A percentile compares a stretch with the other conserved stretches of the same genome.
Conservation (phyloP, 2,113 vertebrate genomes). For the Pelecanus crispus region DNA sequence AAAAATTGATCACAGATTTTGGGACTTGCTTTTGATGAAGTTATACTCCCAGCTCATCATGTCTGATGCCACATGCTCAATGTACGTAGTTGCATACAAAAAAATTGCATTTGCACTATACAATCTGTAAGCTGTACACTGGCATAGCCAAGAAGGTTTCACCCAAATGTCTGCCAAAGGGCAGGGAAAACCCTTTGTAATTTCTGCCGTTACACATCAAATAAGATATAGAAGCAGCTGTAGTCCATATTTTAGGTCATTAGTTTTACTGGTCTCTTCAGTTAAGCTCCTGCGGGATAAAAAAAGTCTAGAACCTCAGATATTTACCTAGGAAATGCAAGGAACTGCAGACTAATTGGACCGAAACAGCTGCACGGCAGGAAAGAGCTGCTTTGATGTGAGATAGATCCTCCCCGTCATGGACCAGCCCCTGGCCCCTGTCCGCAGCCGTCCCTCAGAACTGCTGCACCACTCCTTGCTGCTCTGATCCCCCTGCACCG, state of each 20-base stretch:
- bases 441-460: not conserved
- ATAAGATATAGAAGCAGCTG: not conserved
- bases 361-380: not conserved
- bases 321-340: not conserved
- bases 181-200: not conserved
- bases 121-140: not conserved
- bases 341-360: not conserved
- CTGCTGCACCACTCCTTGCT: not conserved
- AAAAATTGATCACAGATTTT: not conserved
- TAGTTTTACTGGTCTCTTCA: not conserved
- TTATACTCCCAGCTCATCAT: not conserved
- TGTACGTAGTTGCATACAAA: not conserved
- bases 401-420: not conserved
- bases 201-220: not conserved
- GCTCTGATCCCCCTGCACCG: not conserved
- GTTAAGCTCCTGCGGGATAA: not conserved
- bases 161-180: not conserved
- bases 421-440: rapidly evolving
- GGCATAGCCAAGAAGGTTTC: not conserved
- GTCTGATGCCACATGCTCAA: not conserved
- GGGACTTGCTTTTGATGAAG: not conserved
- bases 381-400: not conserved
- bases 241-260: not conserved
- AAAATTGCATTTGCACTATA: not conserved
- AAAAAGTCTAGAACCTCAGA: not conserved